These are phyloP conservation scores for Pachyramphus minor DNA, from an alignment of 2,113 vertebrate genomes.

Conservation along the genomic window DNA sequence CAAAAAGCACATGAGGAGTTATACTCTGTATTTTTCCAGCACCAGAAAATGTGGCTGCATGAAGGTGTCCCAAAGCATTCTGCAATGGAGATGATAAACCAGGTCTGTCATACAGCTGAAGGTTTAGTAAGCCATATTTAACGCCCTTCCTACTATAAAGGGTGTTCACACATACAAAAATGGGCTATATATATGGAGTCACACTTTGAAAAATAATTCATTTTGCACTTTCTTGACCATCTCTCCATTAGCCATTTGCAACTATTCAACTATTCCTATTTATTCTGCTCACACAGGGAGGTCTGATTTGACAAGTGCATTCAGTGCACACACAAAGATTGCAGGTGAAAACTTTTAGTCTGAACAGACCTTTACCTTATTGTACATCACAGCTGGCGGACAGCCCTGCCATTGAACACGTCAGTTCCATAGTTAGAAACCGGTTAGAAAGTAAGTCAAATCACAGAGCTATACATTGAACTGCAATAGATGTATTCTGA, in stretches of 20 bases:
- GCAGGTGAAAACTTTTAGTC: neutral
- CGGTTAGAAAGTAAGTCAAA: neutral
- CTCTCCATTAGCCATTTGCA: neutral
- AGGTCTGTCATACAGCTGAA: neutral
- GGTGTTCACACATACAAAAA: neutral
- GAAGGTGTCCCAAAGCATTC: neutral
- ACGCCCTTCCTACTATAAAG: neutral
- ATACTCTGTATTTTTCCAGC: neutral
- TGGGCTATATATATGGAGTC: neutral
- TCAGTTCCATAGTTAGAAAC: neutral
- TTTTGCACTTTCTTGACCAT: neutral
- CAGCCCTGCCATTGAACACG: neutral
- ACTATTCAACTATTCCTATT: neutral
- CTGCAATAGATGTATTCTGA: neutral
- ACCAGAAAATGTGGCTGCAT: neutral
- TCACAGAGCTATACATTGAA: neutral
- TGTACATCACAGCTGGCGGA: neutral
- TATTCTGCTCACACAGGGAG: neutral
- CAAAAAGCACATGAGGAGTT: neutral
- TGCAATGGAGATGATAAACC: neutral
- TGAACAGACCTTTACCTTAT: neutral
- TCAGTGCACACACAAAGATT: neutral
- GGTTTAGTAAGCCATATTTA: neutral
- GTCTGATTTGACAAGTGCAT: neutral
- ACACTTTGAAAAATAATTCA: neutral